A percentile compares a stretch with the other conserved stretches of the same genome.
Conservation (phyloP, 2,797 vertebrate species). For the Enteromius radiatus region DNA sequence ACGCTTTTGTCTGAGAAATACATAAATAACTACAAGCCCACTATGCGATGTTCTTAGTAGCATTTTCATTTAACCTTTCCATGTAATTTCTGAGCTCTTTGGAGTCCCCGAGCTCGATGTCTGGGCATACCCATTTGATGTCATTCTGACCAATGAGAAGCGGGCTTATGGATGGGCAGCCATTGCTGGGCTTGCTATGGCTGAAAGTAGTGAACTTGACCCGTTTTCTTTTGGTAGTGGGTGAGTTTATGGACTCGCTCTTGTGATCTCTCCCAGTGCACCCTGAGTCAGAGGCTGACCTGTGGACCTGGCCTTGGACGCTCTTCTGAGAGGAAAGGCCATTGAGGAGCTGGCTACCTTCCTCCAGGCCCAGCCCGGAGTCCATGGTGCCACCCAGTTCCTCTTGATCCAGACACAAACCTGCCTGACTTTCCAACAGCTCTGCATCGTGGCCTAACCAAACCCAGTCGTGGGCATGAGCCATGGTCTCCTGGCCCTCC, state of each 20-base stretch:
- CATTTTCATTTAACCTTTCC: conserved; percentile 87
- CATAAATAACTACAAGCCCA: conserved; percentile 48
- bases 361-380: conserved; percentile 72
- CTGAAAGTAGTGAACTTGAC: conserved; percentile 95
- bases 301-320: conserved; percentile 73
- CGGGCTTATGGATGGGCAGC: conserved; percentile 85
- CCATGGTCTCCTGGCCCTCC: conserved; percentile 84
- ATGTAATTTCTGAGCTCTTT: conserved; percentile 86
- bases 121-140: conserved; percentile 92
- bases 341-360: conserved; percentile 84
- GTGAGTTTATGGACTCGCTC: conserved; percentile 83
- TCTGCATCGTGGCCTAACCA: conserved; percentile 91
- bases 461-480: conserved; percentile 96
- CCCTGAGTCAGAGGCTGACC: conserved; percentile 62
- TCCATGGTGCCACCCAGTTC: conserved; percentile 81
- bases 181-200: conserved; percentile 82
- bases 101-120: conserved; percentile 84
- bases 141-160: conserved; percentile 83
- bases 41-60: conserved; percentile 77
- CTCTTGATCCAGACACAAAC: conserved; percentile 80
- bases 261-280: conserved; percentile 76
- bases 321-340: conserved; percentile 76
- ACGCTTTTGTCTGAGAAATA: conserved; percentile 69
- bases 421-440: conserved; percentile 79
- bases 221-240: conserved; percentile 91